Conservation (phyloP, 2,113 vertebrate species). For the Todiramphus saurophagus region DNA sequence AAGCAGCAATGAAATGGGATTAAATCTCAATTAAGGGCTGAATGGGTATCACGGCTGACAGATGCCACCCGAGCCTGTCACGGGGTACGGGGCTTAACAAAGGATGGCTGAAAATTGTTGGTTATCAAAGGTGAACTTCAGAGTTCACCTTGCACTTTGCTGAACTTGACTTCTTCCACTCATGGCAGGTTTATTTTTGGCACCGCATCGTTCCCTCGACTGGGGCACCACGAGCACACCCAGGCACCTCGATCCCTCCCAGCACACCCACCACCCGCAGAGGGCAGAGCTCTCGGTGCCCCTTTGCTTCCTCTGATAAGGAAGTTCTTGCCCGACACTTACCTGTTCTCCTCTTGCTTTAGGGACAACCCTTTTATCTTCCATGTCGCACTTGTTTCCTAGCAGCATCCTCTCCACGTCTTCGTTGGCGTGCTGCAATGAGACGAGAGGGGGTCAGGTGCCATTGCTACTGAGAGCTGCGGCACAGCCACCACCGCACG, state of each 20-base stretch:
- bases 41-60: background rate
- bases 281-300: fast-evolving
- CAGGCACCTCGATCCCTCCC: fast-evolving
- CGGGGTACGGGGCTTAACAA: background rate
- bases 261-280: background rate
- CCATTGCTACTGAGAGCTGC: background rate
- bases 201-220: background rate
- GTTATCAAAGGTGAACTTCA: background rate
- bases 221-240: background rate
- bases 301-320: background rate
- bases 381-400: conserved; percentile 99
- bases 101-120: background rate
- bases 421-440: conserved; percentile 94
- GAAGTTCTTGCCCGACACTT: background rate
- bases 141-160: too few species aligned
- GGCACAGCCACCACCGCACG: background rate
- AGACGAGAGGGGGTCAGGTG: background rate
- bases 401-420: conserved; percentile 99
- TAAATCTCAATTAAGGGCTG: background rate
- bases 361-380: conserved; percentile 96
- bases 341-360: conserved; percentile 99
- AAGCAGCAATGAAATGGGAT: background rate
- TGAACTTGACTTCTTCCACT: background rate
- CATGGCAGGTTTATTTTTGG: fast-evolving
- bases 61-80: background rate